phyloP scores from a whole-genome alignment of 1,140 invertebrate genomes.

The Rhagoletis zephyria region DNA sequence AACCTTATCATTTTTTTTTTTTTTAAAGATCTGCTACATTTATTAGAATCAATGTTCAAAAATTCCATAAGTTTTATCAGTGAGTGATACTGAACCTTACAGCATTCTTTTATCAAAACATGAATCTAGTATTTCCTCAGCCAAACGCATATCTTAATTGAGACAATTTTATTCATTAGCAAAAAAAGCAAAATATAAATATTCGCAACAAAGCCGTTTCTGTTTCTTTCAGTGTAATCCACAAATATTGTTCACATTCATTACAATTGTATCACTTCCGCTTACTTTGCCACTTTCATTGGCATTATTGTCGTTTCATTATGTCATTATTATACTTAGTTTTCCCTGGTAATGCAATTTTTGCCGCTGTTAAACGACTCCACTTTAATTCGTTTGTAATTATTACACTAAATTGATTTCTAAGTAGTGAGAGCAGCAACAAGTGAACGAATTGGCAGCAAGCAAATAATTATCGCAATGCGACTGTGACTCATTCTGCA shows the following conservation, averaged over 20 bases:
- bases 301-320: not conserved
- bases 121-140: too few species aligned
- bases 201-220: too few species aligned
- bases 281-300: not conserved
- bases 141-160: too few species aligned
- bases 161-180: too few species aligned
- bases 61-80: too few species aligned
- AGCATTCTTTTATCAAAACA: too few species aligned
- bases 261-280: not conserved
- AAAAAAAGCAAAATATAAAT: too few species aligned
- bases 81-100: too few species aligned
- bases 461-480: constrained; percentile 26
- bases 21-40: too few species aligned
- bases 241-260: not conserved
- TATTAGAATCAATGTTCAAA: too few species aligned
- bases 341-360: not conserved
- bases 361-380: constrained; percentile 12
- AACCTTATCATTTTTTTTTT: too few species aligned
- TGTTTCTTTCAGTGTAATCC: too few species aligned
- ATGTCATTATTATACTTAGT: constrained; percentile 35
- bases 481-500: not conserved
- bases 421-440: constrained; percentile 33
- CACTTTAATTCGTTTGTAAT: constrained; percentile 35
- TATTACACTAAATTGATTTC: constrained; percentile 43
- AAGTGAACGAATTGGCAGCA: constrained; percentile 4